Evolutionary conservation across 2,797 vertebrate genomes (phyloP).

Genomic region (Phrynocephalus vlangalii): DNA sequence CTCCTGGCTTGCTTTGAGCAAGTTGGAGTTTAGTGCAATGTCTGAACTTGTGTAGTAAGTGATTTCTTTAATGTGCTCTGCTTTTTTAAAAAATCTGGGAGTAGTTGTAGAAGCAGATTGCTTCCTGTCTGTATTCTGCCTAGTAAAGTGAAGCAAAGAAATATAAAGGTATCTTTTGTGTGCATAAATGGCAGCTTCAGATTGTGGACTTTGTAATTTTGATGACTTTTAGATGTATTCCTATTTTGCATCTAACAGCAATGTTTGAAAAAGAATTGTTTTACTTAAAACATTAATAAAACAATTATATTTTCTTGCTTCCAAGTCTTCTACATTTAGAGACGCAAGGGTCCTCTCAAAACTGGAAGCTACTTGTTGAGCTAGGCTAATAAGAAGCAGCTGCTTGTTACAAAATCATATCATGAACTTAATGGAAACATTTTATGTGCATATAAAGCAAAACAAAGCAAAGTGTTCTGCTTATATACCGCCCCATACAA

Average conservation of each 20-base stretch:
- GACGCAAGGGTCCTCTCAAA: not conserved
- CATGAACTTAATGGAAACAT: not conserved
- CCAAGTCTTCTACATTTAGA: not conserved
- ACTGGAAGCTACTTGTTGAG: constrained; percentile 5
- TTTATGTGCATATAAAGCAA: no score
- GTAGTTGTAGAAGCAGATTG: not conserved
- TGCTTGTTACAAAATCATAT: not conserved
- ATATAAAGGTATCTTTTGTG: not conserved
- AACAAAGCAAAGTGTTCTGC: no score
- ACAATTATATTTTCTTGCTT: not conserved
- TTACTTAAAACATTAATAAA: not conserved
- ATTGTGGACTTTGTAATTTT: not conserved
- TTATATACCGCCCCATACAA: no score
- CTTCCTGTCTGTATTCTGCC: not conserved
- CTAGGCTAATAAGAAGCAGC: not conserved
- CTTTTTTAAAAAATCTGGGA: not conserved
- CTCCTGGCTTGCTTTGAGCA: no score
- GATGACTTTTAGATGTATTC: not conserved
- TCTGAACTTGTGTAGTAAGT: not conserved
- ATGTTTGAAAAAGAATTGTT: not conserved
- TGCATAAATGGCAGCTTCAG: not conserved
- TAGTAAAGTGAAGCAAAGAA: not conserved
- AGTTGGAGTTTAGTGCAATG: not conserved
- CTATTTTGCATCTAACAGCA: not conserved
- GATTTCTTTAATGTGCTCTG: not conserved